Evolutionary conservation across 2,888 invertebrate species (phyloP), one percentile per base, ranked within the genome.

Genomic region (Rapana venosa): DNA sequence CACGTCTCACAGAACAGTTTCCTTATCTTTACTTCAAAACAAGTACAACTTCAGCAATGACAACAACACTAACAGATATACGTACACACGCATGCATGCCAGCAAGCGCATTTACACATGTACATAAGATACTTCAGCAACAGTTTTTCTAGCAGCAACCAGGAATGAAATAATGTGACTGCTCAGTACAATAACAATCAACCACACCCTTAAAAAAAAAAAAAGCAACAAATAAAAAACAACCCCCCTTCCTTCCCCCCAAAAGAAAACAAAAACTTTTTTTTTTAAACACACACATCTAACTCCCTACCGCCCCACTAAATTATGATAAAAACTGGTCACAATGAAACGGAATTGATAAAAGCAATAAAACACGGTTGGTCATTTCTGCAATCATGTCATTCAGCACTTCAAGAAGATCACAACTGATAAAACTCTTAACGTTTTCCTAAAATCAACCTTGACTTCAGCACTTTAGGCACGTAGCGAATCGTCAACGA

Each of bases 401-500:
- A 47, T 79, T 79, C 79, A n/a, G 22, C 13, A 77, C 79, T 79
- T 79, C 22, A 13, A n/a, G 79, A 1, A 79, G 26, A 32, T 79
- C 47, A 79, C 15, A 32, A 32, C 35, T 22, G 35, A 26, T n/a
- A 13, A 35, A 36, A 36, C 32, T 36, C 22, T 92, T 87, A 94
- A 84, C 93, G 93, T 89, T 91, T 93, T 6, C 95, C 95, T 90
- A 96, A 92, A 47, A 95, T 91, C 13, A 96, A 85, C 88, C 94
- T 95, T 47, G 94, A 91, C 91, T 96, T 96, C 35, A 96, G 81
- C 30, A 94, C 93, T 92, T 98, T 98, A 83, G 98, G 98, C 74
- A 99, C 99, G 97, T 98, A 98, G 95, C 99, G 97, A 93, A 99
- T 98, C 26, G 99, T 99, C 88, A 99, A 96, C 26, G 99, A 99